These are phyloP conservation scores for Adela reaumurella DNA, from an alignment of 2,888 invertebrate genomes.

Conservation along the genomic window DNA sequence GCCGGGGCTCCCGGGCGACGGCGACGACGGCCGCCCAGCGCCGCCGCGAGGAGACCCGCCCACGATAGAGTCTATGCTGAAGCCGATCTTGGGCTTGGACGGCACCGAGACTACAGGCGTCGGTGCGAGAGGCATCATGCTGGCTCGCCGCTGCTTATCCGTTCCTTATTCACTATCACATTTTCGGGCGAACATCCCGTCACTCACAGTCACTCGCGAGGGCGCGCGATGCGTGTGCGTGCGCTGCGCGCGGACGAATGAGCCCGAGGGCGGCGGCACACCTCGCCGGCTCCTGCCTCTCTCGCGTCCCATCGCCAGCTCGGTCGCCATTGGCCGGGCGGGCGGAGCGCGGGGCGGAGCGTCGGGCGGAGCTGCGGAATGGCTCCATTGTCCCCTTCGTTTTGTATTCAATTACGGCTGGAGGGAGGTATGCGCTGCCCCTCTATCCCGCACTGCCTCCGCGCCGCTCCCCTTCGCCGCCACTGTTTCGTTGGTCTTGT, in stretches of 20 bases:
- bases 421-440: not conserved
- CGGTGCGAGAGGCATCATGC: slow-evolving; percentile 94
- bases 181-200: slow-evolving; percentile 18
- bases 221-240: slow-evolving; percentile 48
- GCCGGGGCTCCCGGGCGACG: slow-evolving; percentile 50
- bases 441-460: too few relatives aligned
- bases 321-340: slow-evolving; percentile 32
- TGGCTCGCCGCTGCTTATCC: slow-evolving; percentile 20
- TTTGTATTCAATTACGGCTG: not conserved
- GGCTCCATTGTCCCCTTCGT: slow-evolving; percentile 6
- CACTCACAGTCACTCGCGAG: slow-evolving; percentile 36
- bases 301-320: slow-evolving; percentile 22
- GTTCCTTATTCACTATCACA: slow-evolving; percentile 28
- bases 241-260: slow-evolving; percentile 53
- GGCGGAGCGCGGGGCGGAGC: slow-evolving; percentile 25
- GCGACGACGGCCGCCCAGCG: slow-evolving; percentile 46
- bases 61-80: slow-evolving; percentile 92
- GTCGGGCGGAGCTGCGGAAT: slow-evolving; percentile 22
- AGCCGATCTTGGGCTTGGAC: slow-evolving; percentile 90
- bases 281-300: slow-evolving; percentile 20
- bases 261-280: slow-evolving; percentile 23
- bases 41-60: slow-evolving; percentile 61
- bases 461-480: not conserved
- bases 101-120: slow-evolving; percentile 89
- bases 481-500: not conserved